phyloP scores from a whole-genome alignment of 1,140 invertebrate genomes.

The Drosophila mojavensis region DNA sequence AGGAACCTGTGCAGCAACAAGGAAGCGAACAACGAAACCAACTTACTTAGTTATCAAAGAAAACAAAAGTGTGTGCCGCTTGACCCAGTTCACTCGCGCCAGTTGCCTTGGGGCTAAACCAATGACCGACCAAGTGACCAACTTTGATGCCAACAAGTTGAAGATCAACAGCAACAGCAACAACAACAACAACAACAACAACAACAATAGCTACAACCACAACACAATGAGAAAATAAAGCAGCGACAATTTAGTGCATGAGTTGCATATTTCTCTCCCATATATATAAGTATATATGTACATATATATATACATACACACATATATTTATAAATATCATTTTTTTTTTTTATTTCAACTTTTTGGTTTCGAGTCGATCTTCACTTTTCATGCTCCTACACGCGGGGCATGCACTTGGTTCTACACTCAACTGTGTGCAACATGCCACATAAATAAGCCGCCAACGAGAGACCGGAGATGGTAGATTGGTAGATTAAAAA shows the following conservation, averaged over 20 bases:
- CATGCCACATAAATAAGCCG: slow-evolving; percentile 79
- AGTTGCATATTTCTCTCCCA: slow-evolving; percentile 68
- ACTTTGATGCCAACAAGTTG: slow-evolving; percentile 80
- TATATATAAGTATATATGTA: background rate
- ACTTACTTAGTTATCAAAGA: slow-evolving; percentile 74
- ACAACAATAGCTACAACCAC: background rate
- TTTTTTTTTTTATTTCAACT: slow-evolving; percentile 10
- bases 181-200: background rate
- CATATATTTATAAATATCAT: background rate
- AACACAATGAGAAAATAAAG: slow-evolving; percentile 76
- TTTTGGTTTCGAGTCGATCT: slow-evolving; percentile 18
- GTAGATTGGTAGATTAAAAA: slow-evolving; percentile 21
- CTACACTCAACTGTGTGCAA: slow-evolving; percentile 66
- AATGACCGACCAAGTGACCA: slow-evolving; percentile 69
- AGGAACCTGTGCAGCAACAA: slow-evolving; percentile 40
- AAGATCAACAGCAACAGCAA: slow-evolving; percentile 62
- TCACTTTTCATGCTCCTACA: slow-evolving; percentile 55
- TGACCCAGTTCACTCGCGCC: slow-evolving; percentile 58
- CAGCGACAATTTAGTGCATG: slow-evolving; percentile 81
- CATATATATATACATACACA: background rate
- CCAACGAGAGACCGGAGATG: slow-evolving; percentile 38
- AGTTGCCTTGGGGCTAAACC: slow-evolving; percentile 6
- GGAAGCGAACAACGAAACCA: slow-evolving; percentile 51
- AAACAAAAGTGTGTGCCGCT: slow-evolving; percentile 79
- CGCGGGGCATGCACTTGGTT: slow-evolving; percentile 55